Evolutionary conservation across 2,888 invertebrate species (phyloP), one percentile per base, ranked within the genome.

Genomic region (Temnothorax unifasciatus): DNA sequence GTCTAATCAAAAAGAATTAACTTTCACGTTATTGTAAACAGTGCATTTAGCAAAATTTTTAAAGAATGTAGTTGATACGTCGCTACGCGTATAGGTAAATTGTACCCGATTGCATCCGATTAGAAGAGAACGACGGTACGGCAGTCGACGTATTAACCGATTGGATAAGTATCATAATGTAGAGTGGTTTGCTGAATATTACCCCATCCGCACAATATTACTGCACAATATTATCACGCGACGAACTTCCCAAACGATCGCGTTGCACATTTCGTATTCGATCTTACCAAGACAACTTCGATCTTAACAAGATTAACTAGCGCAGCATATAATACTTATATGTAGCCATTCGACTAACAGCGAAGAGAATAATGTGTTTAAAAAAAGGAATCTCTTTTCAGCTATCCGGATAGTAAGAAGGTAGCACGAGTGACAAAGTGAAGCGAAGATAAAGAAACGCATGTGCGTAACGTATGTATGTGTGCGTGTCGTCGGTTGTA

Each of bases 191-290:
- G 71, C 76, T 74, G 74, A 75, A 82, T 50, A 86, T 54, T 50
- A 84, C 84, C 84, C 83, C 54, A 57, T 68, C 25, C 83, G 82
- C 89, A 83, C 82, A 85, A 81, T 88, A 89, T 85, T 85, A 85
- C 84, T 90, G 89, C 88, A 74, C 87, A 74, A 82, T 83, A 76
- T 57, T 69, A 79, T 47, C 52, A 66, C 44, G 57, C 68, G 76
- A 74, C 57, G 13, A 69, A 69, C 18, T 50, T 79, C 57, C 29
- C 57, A 63, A 54, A 76, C 44, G 41, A 57, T n/a, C 41, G 52
- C 29, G 44, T 57, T 38, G 68, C 77, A 68, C 68, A 44, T 59
- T 59, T 69, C 44, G 4, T 79, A 47, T 79, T 34, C 47, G 29
- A 44, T 66, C 50, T 38, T 38, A 52, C 15, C 50, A 38, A n/a